These are phyloP conservation scores for Arrhamphus sclerolepis DNA, from an alignment of 2,797 vertebrate genomes.

Conservation along the genomic window DNA sequence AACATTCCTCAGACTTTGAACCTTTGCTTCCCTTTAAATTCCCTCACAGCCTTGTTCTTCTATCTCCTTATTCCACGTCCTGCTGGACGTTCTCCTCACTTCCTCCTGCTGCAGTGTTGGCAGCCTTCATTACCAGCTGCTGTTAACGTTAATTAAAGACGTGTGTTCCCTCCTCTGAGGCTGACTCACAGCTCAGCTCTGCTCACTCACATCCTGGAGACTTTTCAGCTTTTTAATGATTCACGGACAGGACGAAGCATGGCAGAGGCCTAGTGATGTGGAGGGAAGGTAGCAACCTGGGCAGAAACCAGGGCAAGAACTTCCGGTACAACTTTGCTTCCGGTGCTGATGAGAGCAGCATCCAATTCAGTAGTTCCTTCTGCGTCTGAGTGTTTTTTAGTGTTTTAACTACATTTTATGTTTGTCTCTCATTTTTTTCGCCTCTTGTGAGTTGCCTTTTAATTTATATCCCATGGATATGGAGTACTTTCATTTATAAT, in stretches of 20 bases:
- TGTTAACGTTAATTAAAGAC: constrained; percentile 64
- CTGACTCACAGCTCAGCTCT: constrained; percentile 53
- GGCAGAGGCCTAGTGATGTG: too few species aligned
- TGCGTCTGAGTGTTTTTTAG: too few species aligned
- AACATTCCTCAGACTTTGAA: constrained; percentile 38
- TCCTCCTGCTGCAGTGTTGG: constrained; percentile 61
- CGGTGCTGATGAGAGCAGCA: too few species aligned
- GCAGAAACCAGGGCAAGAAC: too few species aligned
- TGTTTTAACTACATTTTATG: too few species aligned
- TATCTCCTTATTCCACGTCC: background rate
- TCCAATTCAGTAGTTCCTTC: too few species aligned
- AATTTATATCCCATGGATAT: too few species aligned
- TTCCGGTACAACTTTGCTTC: too few species aligned
- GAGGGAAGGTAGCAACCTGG: too few species aligned
- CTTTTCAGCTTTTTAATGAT: constrained; percentile 6
- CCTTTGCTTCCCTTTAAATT: constrained; percentile 8
- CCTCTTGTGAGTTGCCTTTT: too few species aligned
- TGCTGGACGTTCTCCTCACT: background rate
- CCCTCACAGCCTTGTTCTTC: background rate
- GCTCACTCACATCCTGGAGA: constrained; percentile 57
- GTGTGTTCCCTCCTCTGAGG: constrained; percentile 52
- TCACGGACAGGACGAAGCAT: constrained; percentile 11
- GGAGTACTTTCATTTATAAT: too few species aligned
- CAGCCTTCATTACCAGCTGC: constrained; percentile 24
- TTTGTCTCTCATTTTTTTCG: too few species aligned